These are phyloP conservation scores for Paragorgia papillata DNA, from an alignment of 92 coral and sea anemone genomes.

Conservation along the genomic window DNA sequence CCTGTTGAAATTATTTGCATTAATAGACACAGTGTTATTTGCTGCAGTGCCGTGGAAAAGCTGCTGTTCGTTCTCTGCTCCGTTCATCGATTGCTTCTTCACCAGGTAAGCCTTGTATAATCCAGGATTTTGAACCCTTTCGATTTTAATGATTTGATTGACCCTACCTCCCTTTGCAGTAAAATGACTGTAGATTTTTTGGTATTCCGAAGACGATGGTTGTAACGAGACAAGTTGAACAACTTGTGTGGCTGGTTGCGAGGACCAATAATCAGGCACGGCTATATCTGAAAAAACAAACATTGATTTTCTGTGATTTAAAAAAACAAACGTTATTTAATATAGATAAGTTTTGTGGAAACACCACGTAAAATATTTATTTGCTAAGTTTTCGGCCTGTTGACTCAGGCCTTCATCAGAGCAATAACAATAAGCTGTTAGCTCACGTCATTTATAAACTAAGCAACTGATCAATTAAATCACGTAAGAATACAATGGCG, in stretches of 20 bases:
- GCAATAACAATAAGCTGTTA: too few relatives aligned
- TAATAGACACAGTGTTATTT: constrained; percentile 45
- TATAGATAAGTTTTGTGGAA: too few relatives aligned
- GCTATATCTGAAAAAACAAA: neutral
- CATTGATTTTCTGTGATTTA: too few relatives aligned
- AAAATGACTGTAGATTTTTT: constrained; percentile 23
- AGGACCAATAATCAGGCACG: neutral
- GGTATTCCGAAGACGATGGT: constrained; percentile 33
- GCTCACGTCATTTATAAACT: too few relatives aligned
- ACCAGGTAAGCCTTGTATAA: constrained; percentile 53
- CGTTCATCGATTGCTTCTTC: constrained; percentile 53
- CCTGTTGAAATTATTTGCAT: constrained; percentile 54
- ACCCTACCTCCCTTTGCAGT: constrained; percentile 40
- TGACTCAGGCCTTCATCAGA: too few relatives aligned
- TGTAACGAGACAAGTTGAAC: constrained; percentile 32
- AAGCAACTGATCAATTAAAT: too few relatives aligned
- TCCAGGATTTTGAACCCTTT: constrained; percentile 56
- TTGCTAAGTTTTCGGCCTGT: too few relatives aligned
- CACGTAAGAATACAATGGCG: too few relatives aligned
- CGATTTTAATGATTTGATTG: constrained; percentile 20
- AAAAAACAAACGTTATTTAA: too few relatives aligned
- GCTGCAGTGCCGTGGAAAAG: constrained; percentile 57
- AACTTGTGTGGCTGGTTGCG: neutral
- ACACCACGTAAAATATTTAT: too few relatives aligned
- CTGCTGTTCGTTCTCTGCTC: constrained; percentile 47